These are phyloP conservation scores for Grammomys dolichurus DNA, from an alignment of 2,113 vertebrate species.

Conservation along the genomic window DNA sequence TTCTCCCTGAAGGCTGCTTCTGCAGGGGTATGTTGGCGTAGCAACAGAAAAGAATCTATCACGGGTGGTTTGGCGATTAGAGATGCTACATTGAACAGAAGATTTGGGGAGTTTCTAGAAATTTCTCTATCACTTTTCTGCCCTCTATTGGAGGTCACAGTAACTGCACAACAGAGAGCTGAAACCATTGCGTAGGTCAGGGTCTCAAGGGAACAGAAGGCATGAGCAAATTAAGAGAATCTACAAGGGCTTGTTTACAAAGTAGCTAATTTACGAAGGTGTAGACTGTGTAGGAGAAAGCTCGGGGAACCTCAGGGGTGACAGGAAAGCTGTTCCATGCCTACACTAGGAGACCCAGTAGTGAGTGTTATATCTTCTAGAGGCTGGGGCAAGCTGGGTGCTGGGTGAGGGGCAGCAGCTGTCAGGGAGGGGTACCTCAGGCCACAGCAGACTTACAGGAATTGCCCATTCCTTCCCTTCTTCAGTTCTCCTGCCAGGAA, in stretches of 20 bases:
- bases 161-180: background rate
- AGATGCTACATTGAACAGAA: background rate
- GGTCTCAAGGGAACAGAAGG: background rate
- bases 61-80: background rate
- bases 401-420: background rate
- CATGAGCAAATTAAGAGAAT: background rate
- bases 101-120: background rate
- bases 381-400: background rate
- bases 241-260: background rate
- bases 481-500: background rate
- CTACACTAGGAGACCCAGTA: accelerated
- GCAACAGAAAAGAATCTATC: background rate
- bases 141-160: background rate
- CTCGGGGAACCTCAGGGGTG: no score
- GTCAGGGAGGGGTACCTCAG: background rate
- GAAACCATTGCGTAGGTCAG: background rate
- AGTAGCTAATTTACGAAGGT: background rate
- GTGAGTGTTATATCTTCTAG: no score
- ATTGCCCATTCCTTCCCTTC: background rate
- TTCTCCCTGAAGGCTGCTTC: background rate
- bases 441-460: background rate
- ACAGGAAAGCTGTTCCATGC: accelerated
- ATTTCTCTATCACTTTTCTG: background rate
- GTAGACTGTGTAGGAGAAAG: background rate
- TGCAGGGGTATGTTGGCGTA: background rate